Evolutionary conservation across 2,888 invertebrate species (phyloP).

Genomic region (Myopa testacea): DNA sequence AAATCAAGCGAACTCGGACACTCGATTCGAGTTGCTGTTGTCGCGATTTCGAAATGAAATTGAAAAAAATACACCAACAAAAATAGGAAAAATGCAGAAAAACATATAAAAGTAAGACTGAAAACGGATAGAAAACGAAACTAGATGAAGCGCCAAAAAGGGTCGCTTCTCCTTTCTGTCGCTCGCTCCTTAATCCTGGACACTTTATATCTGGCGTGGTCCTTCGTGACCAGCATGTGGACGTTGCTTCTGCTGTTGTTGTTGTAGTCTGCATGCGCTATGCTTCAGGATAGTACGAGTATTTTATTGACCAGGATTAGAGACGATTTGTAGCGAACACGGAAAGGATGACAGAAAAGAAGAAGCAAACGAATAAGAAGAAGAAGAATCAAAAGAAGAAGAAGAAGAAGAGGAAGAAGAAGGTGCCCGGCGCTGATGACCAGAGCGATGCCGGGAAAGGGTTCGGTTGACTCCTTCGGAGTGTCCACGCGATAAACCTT

Average conservation of each 20-base stretch:
- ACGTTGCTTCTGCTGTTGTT: background rate
- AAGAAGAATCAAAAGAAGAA: background rate
- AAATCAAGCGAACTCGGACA: no score
- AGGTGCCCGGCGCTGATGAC: background rate
- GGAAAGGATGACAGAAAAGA: no score
- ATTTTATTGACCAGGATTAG: constrained; percentile 43
- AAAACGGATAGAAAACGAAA: background rate
- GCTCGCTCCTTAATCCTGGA: background rate
- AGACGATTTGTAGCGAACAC: constrained; percentile 10
- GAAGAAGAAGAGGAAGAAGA: background rate
- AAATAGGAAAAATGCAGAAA: background rate
- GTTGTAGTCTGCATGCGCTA: background rate
- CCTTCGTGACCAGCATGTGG: no score
- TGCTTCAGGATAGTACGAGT: background rate
- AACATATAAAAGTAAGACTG: background rate
- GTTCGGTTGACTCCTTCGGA: background rate
- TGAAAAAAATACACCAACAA: background rate
- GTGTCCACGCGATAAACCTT: constrained; percentile 26
- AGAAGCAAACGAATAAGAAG: background rate
- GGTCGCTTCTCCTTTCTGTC: no score
- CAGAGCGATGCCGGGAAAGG: background rate
- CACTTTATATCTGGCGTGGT: constrained; percentile 22
- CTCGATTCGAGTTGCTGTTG: no score
- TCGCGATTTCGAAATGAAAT: background rate
- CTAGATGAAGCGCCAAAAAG: no score